Percentiles rank a stretch among this genome's conserved stretches.
Conservation (phyloP, 2,797 vertebrate species). For the Eulemur coronatus region DNA sequence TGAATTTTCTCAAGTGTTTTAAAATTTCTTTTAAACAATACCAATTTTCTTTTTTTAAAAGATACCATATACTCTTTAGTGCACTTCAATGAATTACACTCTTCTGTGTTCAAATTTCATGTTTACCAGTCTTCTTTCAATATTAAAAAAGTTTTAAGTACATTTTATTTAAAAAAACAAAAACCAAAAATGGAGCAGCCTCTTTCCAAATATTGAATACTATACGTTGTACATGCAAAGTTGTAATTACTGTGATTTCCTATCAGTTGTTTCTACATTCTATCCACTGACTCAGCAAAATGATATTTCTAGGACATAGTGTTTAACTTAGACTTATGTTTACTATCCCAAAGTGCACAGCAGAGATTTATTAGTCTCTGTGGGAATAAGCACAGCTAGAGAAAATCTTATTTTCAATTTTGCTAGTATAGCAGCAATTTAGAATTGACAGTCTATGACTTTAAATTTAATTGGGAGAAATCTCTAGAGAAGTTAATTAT, state of each 20-base stretch:
- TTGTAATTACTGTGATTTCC: background rate
- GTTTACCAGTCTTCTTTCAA: background rate
- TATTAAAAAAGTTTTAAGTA: background rate
- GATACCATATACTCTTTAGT: background rate
- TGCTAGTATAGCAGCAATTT: background rate
- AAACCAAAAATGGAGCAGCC: background rate
- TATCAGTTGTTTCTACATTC: background rate
- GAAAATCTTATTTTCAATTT: slow-evolving; percentile 21
- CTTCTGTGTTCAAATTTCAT: background rate
- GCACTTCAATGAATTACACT: background rate
- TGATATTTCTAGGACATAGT: background rate
- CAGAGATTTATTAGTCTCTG: background rate
- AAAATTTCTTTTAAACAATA: slow-evolving; percentile 1
- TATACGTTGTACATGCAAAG: background rate
- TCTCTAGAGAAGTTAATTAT: slow-evolving; percentile 38
- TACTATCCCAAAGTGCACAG: background rate
- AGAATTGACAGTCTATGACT: slow-evolving; percentile 21
- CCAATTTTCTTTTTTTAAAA: background rate
- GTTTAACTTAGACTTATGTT: background rate
- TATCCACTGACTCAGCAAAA: background rate
- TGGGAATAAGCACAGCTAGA: background rate
- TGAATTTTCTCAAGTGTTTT: background rate
- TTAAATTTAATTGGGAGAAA: slow-evolving; percentile 54
- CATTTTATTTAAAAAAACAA: background rate
- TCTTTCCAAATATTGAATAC: background rate